Evolutionary conservation across 1,140 invertebrate genomes (phyloP), one percentile per base, ranked within the genome.

Genomic region (Psilanteris sp.): DNA sequence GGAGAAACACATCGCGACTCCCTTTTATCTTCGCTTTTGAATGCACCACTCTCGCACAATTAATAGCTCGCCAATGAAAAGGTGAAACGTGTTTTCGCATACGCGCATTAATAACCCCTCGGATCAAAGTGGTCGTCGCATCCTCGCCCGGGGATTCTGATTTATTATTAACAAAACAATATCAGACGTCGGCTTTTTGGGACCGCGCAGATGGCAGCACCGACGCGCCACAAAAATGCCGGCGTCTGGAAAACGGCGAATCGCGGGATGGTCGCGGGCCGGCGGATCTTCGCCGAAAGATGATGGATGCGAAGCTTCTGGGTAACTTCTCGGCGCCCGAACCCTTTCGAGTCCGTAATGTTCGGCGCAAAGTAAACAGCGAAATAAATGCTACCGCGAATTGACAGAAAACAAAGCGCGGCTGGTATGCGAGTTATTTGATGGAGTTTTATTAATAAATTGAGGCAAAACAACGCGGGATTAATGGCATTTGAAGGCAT

Each of bases 11-110:
- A 16, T 27, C 10, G 29, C 29, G 16, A 34, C 3, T 31, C 6
- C n/a, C 41, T 36, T 46, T 46, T 18, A 48, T 37, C 32, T 48
- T 48, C 22, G 10, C 22, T 7, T 50, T 48, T n/a, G 13, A 16
- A 18, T 36, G 31, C 39, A 22, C 22, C 22, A 32, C 36, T 34
- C 29, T 37, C 14, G 14, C 39, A 50, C 57, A 62, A 62, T 62
- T 50, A 62, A 62, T 50, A 10, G 44, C 10, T n/a, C 31, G 13
- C 32, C 31, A 24, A 61, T 61, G 43, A 48, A 61, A 36, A 11
- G 41, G 14, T 39, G 20, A 10, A 43, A 43, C 10, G 24, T 18
- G 16, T 20, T 16, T 9, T n/a, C 13, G 4, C 39, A 14, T 5
- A 24, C 24, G 29, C 24, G 4, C 31, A 50, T 62, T 20, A 62